A percentile compares a stretch with the other conserved stretches of the same genome.
These are phyloP conservation scores for Formica aserva DNA, from an alignment of 2,888 invertebrate species.

Conservation along the genomic window DNA sequence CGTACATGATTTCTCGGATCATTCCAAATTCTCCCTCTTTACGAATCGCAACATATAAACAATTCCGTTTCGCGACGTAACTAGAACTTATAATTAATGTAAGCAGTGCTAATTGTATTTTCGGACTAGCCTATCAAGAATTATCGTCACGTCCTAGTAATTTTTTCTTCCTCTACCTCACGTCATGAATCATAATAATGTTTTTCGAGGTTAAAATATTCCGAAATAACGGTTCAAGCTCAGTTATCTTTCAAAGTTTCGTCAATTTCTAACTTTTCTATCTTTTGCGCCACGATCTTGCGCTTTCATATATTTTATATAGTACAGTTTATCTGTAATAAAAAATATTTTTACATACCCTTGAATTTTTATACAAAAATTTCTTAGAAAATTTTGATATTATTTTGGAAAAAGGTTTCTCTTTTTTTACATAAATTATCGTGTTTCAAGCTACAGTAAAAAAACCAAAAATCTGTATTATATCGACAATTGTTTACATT, in stretches of 20 bases:
- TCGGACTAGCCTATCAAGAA: slow-evolving; percentile 52
- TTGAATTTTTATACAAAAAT: not conserved
- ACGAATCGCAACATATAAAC: slow-evolving; percentile 15
- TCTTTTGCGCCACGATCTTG: not conserved
- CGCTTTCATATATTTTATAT: not conserved
- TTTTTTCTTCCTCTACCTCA: slow-evolving; percentile 58
- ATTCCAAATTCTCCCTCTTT: slow-evolving; percentile 5
- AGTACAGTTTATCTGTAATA: not conserved
- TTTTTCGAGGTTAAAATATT: slow-evolving; percentile 41
- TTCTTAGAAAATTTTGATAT: not conserved
- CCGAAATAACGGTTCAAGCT: slow-evolving; percentile 54
- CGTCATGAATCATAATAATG: slow-evolving; percentile 62
- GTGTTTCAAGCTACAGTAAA: not conserved
- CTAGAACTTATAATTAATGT: slow-evolving; percentile 19
- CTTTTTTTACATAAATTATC: not conserved
- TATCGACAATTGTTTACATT: not conserved
- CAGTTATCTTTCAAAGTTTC: not conserved
- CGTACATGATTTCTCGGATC: not conserved
- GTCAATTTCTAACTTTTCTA: not conserved
- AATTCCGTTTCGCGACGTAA: slow-evolving; percentile 37
- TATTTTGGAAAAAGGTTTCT: not conserved
- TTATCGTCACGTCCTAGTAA: slow-evolving; percentile 64
- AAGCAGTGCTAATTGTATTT: slow-evolving; percentile 52
- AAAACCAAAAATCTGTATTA: not conserved
- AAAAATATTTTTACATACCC: not conserved